phyloP scores from a whole-genome alignment of 2,888 invertebrate species.

The Drosophila hamatofila region DNA sequence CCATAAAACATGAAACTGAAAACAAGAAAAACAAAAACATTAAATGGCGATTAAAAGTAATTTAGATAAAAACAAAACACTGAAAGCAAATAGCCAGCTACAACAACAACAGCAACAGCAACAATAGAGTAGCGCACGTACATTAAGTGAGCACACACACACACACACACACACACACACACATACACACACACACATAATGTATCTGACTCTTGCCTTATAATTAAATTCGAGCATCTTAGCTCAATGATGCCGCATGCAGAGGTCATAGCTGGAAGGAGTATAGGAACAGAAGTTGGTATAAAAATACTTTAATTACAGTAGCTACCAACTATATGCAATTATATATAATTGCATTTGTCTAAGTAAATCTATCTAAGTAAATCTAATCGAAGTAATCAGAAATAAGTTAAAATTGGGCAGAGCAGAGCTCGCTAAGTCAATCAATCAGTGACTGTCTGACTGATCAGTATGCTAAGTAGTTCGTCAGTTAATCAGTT shows the following conservation, averaged over 20 bases:
- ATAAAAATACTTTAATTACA: neutral
- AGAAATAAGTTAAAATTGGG: neutral
- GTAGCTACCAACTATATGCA: neutral
- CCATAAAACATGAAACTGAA: slow-evolving; percentile 69
- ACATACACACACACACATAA: neutral
- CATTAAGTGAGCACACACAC: slow-evolving; percentile 3
- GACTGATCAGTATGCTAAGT: neutral
- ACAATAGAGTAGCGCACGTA: slow-evolving; percentile 17
- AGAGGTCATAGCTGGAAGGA: neutral
- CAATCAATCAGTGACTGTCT: neutral
- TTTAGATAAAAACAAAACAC: slow-evolving; percentile 74
- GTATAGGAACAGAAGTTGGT: neutral
- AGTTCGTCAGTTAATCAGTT: neutral
- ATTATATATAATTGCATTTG: neutral
- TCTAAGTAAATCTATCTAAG: neutral
- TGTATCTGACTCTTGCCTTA: slow-evolving; percentile 12
- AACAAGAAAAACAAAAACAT: slow-evolving; percentile 81
- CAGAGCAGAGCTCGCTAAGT: neutral
- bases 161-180: neutral
- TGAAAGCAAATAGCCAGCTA: slow-evolving; percentile 59
- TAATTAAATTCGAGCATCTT: slow-evolving; percentile 11
- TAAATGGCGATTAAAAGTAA: slow-evolving; percentile 82
- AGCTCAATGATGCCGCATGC: slow-evolving; percentile 9
- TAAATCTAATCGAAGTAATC: neutral
- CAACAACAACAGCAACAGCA: slow-evolving; percentile 42